phyloP scores from a whole-genome alignment of 1,140 invertebrate genomes.

The Drosophila hydei region DNA sequence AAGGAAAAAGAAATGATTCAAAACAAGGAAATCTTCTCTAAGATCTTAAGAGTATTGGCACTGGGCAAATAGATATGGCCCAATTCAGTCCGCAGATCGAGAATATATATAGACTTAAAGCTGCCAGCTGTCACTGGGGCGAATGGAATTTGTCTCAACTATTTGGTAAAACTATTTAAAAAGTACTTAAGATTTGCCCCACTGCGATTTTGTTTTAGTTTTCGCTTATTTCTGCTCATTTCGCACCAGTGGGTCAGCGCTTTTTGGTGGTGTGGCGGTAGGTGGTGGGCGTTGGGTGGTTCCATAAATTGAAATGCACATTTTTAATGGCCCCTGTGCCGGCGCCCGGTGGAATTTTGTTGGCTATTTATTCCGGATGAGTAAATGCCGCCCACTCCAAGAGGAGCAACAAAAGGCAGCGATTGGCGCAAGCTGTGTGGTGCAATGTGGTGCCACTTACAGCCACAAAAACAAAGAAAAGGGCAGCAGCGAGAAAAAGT shows the following conservation, averaged over 20 bases:
- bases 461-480: slow-evolving; percentile 3
- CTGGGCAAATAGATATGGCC: too few relatives aligned
- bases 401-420: slow-evolving; percentile 4
- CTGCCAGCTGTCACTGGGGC: background rate
- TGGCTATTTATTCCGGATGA: slow-evolving; percentile 14
- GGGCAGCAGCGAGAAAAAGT: slow-evolving; percentile 32
- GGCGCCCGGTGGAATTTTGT: slow-evolving; percentile 9
- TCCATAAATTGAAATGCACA: slow-evolving; percentile 3
- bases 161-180: background rate
- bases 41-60: too few relatives aligned
- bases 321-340: slow-evolving; percentile 7
- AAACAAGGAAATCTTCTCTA: too few relatives aligned
- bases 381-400: slow-evolving; percentile 19
- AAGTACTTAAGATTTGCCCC: background rate
- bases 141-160: background rate
- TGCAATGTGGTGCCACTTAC: slow-evolving; percentile 9
- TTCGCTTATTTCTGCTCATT: background rate
- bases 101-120: background rate
- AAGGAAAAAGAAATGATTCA: too few relatives aligned
- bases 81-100: too few relatives aligned
- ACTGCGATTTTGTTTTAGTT: slow-evolving; percentile 1
- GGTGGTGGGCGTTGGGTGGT: background rate
- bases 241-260: slow-evolving; percentile 1
- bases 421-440: slow-evolving; percentile 28
- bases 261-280: background rate